Conservation (phyloP, 2,797 vertebrate species). For the Odontamblyopus rebecca region DNA sequence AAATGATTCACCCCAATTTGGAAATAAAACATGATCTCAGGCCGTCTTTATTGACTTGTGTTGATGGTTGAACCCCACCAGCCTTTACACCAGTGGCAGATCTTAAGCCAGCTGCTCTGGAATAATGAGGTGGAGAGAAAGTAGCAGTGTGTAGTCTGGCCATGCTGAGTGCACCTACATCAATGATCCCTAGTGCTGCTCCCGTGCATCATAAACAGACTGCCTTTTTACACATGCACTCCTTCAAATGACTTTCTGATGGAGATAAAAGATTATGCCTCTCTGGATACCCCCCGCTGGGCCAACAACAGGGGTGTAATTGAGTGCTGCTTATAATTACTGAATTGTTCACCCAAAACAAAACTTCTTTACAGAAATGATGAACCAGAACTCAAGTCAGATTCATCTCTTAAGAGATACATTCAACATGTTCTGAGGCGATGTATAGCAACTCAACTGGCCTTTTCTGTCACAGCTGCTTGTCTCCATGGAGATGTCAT, state of each 20-base stretch:
- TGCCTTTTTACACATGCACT: slow-evolving; percentile 5
- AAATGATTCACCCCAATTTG: slow-evolving; percentile 5
- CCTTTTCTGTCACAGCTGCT: background rate
- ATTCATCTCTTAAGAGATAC: slow-evolving; percentile 15
- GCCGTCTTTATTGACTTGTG: slow-evolving; percentile 3
- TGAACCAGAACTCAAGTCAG: slow-evolving; percentile 1
- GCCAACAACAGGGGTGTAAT: slow-evolving; percentile 15
- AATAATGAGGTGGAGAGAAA: slow-evolving; percentile 19
- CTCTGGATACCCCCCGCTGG: slow-evolving; percentile 13
- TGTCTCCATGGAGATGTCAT: background rate
- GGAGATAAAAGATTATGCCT: slow-evolving; percentile 27
- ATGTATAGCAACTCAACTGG: background rate
- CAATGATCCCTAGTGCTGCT: background rate
- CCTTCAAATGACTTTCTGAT: slow-evolving; percentile 21
- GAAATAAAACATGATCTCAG: slow-evolving; percentile 4
- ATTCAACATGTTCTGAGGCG: slow-evolving; percentile 1
- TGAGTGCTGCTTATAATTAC: slow-evolving; percentile 8
- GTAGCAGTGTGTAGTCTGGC: background rate
- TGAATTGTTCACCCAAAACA: slow-evolving; percentile 24
- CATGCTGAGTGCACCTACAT: background rate
- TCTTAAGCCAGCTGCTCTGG: too few relatives aligned
- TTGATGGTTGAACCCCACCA: slow-evolving; percentile 21
- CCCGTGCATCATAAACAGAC: slow-evolving; percentile 13
- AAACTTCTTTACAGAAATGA: background rate
- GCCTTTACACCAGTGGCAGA: slow-evolving; percentile 6